Conservation (phyloP, 2,113 vertebrate genomes). For the Aphyosemion australe region DNA sequence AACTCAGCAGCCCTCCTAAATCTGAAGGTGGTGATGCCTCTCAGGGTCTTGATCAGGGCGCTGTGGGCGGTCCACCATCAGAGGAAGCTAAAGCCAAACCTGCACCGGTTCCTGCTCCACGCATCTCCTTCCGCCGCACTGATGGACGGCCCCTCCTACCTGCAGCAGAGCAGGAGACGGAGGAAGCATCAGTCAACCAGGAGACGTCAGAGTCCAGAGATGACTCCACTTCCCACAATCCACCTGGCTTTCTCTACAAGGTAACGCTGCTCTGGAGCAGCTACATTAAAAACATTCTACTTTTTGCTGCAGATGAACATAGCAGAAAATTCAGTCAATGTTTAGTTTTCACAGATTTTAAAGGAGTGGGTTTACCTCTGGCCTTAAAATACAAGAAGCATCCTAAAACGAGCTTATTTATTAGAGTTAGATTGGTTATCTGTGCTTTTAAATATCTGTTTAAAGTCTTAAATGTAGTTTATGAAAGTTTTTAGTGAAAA, state of each 20-base stretch:
- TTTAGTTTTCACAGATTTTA: too few relatives aligned
- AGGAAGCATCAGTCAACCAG: slow-evolving; percentile 3
- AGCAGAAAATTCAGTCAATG: neutral
- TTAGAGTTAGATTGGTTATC: too few relatives aligned
- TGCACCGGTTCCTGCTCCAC: slow-evolving; percentile 63
- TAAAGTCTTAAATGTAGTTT: too few relatives aligned
- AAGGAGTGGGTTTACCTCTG: too few relatives aligned
- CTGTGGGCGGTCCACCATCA: neutral
- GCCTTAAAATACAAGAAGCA: too few relatives aligned
- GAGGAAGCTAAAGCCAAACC: slow-evolving; percentile 29
- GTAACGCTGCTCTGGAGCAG: slow-evolving; percentile 31
- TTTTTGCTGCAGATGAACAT: neutral
- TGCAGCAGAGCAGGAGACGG: slow-evolving; percentile 15
- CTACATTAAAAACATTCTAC: neutral
- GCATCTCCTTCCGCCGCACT: slow-evolving; percentile 49
- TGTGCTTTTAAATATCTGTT: too few relatives aligned
- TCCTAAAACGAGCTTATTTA: too few relatives aligned
- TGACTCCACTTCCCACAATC: slow-evolving; percentile 32
- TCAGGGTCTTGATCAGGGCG: slow-evolving; percentile 26
- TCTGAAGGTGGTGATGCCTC: slow-evolving; percentile 21
- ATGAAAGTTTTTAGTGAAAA: too few relatives aligned
- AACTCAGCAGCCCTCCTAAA: slow-evolving; percentile 18
- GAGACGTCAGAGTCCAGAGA: slow-evolving; percentile 5
- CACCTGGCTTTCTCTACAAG: slow-evolving; percentile 70
- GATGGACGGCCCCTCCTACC: neutral